These are phyloP conservation scores for Tricholauxania praeusta DNA, from an alignment of 2,888 invertebrate genomes.

Conservation along the genomic window DNA sequence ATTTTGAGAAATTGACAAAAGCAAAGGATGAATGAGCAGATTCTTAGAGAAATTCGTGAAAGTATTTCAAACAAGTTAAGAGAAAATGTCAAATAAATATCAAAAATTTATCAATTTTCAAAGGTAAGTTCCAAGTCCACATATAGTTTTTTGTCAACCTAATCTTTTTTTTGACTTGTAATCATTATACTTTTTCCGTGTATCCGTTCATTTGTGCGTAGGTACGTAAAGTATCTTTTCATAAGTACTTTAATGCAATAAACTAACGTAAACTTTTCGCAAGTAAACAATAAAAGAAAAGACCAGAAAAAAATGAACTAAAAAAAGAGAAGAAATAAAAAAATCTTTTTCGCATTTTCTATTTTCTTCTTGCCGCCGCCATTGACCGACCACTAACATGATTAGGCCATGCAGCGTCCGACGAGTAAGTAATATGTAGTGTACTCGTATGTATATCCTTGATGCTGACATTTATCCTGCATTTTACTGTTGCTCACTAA, in stretches of 20 bases:
- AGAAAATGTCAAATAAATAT: too few relatives aligned
- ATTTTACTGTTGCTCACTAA: neutral
- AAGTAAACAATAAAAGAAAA: neutral
- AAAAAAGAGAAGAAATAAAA: too few relatives aligned
- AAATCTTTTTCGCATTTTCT: constrained; percentile 5
- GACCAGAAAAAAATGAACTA: neutral
- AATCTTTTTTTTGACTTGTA: too few relatives aligned
- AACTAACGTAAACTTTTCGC: constrained; percentile 13
- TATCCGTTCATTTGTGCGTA: neutral
- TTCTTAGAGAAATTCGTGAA: too few relatives aligned
- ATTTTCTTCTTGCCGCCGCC: neutral
- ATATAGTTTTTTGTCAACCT: too few relatives aligned
- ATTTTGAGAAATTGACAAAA: too few relatives aligned
- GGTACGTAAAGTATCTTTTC: neutral
- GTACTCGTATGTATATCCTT: neutral
- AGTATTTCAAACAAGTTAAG: too few relatives aligned
- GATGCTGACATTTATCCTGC: too few relatives aligned
- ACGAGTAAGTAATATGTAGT: neutral
- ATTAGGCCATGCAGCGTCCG: neutral
- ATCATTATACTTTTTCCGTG: neutral
- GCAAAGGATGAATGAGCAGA: too few relatives aligned
- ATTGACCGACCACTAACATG: constrained; percentile 7
- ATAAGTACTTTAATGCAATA: constrained; percentile 35
- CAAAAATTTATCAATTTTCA: too few relatives aligned
- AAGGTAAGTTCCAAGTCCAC: too few relatives aligned